A percentile compares a stretch with the other conserved stretches of the same genome.
These are phyloP conservation scores for Perca schrenkii DNA, from an alignment of 2,113 vertebrate species.

Conservation along the genomic window DNA sequence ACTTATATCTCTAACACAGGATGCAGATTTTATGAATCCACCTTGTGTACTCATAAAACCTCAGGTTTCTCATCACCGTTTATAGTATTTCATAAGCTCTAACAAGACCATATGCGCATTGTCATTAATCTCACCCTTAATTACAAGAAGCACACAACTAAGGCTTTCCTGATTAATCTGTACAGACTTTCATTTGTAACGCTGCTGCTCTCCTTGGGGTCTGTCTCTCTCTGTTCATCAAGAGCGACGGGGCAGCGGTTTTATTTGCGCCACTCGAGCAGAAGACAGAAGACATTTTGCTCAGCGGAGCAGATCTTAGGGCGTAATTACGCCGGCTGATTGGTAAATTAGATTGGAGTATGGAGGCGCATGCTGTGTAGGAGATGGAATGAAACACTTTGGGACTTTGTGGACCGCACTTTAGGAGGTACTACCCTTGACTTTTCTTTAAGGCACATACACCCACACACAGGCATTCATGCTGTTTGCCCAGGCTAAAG, in stretches of 20 bases:
- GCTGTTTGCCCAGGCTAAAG: neutral
- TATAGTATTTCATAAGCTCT: conserved; percentile 32
- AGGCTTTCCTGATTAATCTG: conserved; percentile 65
- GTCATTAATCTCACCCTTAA: conserved; percentile 73
- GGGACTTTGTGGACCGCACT: neutral
- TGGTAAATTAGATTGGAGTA: conserved; percentile 80
- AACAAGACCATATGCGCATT: conserved; percentile 36
- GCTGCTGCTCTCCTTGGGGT: conserved; percentile 36
- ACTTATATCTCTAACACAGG: neutral
- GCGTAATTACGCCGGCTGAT: conserved; percentile 67
- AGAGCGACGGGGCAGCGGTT: conserved; percentile 50
- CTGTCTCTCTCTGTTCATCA: conserved; percentile 40
- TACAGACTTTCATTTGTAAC: conserved; percentile 62
- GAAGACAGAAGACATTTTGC: conserved; percentile 70
- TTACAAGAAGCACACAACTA: conserved; percentile 68
- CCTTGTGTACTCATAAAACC: conserved; percentile 18
- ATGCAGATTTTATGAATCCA: conserved; percentile 30
- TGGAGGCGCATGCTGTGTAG: conserved; percentile 32
- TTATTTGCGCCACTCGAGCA: conserved; percentile 65
- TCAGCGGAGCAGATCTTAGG: conserved; percentile 72
- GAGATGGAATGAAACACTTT: conserved; percentile 31
- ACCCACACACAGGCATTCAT: neutral
- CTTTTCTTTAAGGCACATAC: neutral
- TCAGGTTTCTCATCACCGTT: conserved; percentile 32
- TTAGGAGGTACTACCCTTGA: neutral